Evolutionary conservation across 1,140 invertebrate species (phyloP).

Genomic region (Potamilus streckersoni): DNA sequence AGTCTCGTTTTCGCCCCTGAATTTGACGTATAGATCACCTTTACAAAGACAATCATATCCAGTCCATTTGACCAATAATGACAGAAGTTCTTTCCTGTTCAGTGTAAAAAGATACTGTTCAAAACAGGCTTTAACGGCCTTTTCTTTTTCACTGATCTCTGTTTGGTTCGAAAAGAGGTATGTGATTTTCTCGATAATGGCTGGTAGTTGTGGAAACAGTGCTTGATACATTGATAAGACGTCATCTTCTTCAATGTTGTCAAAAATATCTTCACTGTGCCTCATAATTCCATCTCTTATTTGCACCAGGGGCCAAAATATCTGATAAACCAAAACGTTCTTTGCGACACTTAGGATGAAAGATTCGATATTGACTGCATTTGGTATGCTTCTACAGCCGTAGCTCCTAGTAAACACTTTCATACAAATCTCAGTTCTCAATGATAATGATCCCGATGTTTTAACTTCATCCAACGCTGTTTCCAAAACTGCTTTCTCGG

Average conservation of each 20-base stretch:
- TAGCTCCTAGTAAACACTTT: slow-evolving; percentile 27
- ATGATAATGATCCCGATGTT: slow-evolving; percentile 16
- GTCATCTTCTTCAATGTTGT: slow-evolving; percentile 8
- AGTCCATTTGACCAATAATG: slow-evolving; percentile 20
- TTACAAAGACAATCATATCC: slow-evolving; percentile 20
- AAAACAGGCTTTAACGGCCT: slow-evolving; percentile 21
- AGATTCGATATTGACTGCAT: slow-evolving; percentile 12
- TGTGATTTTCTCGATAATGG: slow-evolving; percentile 6
- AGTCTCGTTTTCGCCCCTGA: slow-evolving; percentile 3
- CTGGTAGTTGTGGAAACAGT: slow-evolving; percentile 9
- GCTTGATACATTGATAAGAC: slow-evolving; percentile 17
- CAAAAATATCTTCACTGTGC: slow-evolving; percentile 4
- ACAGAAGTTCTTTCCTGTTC: background rate
- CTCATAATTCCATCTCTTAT: slow-evolving; percentile 13
- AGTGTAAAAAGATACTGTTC: slow-evolving; percentile 26
- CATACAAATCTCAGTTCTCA: slow-evolving; percentile 15
- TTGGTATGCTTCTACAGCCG: slow-evolving; percentile 21
- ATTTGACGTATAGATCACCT: slow-evolving; percentile 8
- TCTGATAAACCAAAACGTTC: slow-evolving; percentile 17
- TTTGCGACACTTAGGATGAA: slow-evolving; percentile 18
- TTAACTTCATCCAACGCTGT: slow-evolving; percentile 20
- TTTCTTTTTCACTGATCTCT: slow-evolving; percentile 1
- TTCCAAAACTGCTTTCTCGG: slow-evolving; percentile 21
- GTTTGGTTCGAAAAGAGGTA: slow-evolving; percentile 8
- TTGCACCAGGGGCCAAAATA: slow-evolving; percentile 25